These are phyloP conservation scores for Micronisus gabar DNA, from an alignment of 2,113 vertebrate species.

Conservation along the genomic window DNA sequence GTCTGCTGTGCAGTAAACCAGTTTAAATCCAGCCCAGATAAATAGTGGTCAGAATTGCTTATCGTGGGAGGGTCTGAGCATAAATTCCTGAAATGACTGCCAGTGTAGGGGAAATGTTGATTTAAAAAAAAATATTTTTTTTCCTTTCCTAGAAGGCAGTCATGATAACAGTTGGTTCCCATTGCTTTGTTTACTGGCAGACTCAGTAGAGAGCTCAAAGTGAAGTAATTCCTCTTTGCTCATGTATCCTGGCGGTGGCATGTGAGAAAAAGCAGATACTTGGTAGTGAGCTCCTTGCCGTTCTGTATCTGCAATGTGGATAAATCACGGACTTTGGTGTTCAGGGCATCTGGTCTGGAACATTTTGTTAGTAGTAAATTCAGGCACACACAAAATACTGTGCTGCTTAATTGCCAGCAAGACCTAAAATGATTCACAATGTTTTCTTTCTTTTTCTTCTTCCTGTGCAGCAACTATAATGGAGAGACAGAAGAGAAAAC, in stretches of 20 bases:
- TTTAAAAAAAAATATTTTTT: neutral
- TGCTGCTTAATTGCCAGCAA: slow-evolving; percentile 2
- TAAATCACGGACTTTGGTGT: neutral
- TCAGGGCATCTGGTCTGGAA: slow-evolving; percentile 21
- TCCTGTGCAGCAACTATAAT: slow-evolving; percentile 72
- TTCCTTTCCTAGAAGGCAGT: neutral
- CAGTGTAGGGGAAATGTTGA: neutral
- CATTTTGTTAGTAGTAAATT: slow-evolving; percentile 43
- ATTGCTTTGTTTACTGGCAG: slow-evolving; percentile 14
- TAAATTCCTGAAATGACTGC: neutral
- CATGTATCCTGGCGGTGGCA: neutral
- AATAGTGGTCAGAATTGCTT: neutral
- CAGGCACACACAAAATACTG: neutral
- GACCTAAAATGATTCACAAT: slow-evolving; percentile 19
- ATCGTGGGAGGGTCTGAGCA: neutral
- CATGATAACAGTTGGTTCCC: neutral
- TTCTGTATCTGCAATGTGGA: neutral
- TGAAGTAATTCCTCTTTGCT: neutral
- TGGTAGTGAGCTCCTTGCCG: neutral
- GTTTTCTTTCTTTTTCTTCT: neutral
- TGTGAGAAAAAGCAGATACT: slow-evolving; percentile 28
- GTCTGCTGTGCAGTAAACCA: neutral
- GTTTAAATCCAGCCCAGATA: neutral
- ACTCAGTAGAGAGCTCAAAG: neutral
- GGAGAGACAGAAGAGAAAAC: slow-evolving; percentile 85